Conservation (phyloP, 2,113 vertebrate species). For the Caretta caretta region DNA sequence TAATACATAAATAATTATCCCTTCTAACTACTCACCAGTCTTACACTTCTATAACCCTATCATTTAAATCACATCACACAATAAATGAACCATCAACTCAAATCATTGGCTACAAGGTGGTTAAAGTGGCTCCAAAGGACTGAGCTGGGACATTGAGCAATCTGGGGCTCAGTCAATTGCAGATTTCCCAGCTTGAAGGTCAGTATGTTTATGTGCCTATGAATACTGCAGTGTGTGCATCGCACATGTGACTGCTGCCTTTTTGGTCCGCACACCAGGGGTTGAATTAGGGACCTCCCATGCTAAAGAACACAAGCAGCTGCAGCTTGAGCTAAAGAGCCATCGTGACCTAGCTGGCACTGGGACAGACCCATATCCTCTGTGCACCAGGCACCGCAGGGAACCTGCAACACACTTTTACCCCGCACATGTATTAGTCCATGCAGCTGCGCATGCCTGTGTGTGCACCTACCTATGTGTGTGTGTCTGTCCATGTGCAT, state of each 20-base stretch:
- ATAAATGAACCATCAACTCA: too few species aligned
- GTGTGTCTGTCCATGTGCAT: not conserved
- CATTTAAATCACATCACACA: too few species aligned
- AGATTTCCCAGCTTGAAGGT: not conserved
- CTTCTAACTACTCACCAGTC: too few species aligned
- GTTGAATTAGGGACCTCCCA: not conserved
- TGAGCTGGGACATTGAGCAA: not conserved
- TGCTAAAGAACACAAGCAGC: not conserved
- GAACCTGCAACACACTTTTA: not conserved
- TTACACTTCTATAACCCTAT: too few species aligned
- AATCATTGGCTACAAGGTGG: too few species aligned
- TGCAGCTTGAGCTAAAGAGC: not conserved
- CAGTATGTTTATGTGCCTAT: not conserved
- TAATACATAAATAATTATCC: too few species aligned
- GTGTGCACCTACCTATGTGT: accelerated
- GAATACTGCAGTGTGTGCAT: not conserved
- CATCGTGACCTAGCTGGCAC: not conserved
- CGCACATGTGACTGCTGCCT: not conserved
- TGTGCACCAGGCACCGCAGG: not conserved
- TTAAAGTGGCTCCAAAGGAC: not conserved
- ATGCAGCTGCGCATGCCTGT: not conserved
- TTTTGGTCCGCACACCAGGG: not conserved
- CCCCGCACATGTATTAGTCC: too few species aligned
- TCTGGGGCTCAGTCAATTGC: not conserved
- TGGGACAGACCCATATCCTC: not conserved